Conservation (phyloP, 1,140 invertebrate genomes). For the Heliconius nattereri region DNA sequence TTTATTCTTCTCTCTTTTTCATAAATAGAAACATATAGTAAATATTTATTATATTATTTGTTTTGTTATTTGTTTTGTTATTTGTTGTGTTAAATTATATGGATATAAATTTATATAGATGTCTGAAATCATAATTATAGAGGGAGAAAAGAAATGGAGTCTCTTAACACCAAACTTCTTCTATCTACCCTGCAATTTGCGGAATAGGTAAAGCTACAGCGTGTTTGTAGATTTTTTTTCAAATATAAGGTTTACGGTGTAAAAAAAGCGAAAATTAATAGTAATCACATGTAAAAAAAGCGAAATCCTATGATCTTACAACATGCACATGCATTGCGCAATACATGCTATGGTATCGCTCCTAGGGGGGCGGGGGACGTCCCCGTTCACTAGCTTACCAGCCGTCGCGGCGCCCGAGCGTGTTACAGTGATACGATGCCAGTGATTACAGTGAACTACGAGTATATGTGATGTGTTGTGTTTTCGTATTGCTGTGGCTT, state of each 20-base stretch:
- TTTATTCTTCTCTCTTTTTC: background rate
- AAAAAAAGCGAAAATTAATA: background rate
- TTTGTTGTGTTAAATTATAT: no score
- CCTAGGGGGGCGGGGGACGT: slow-evolving; percentile 40
- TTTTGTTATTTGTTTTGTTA: no score
- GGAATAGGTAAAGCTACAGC: no score
- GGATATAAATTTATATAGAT: no score
- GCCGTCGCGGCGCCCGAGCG: slow-evolving; percentile 43
- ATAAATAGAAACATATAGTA: background rate
- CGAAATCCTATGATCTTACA: background rate
- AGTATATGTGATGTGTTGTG: slow-evolving; percentile 50
- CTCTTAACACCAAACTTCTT: no score
- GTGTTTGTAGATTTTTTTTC: no score
- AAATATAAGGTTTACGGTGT: no score
- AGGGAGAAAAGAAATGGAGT: no score
- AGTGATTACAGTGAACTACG: slow-evolving; percentile 3
- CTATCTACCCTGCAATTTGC: no score
- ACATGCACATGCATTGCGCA: slow-evolving; percentile 39
- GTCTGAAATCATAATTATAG: no score
- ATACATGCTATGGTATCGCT: slow-evolving; percentile 58
- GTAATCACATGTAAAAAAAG: background rate
- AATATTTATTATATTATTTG: background rate
- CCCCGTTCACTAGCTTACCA: slow-evolving; percentile 53
- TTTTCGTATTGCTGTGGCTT: background rate
- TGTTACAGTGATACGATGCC: slow-evolving; percentile 17